phyloP scores from a whole-genome alignment of 1,140 invertebrate genomes.

The Monochamus saltuarius region DNA sequence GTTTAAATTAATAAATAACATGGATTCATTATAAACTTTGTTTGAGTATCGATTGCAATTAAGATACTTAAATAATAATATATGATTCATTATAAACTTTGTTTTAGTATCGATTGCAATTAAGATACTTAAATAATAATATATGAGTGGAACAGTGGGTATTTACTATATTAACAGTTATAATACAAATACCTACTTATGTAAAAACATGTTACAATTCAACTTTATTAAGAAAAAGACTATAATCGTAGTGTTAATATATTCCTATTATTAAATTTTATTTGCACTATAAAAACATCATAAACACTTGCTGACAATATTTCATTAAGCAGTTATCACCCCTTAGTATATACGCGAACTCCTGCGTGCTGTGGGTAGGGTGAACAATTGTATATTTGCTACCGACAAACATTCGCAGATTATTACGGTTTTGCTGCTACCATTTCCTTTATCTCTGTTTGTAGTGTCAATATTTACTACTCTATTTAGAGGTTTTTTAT shows the following conservation, averaged over 20 bases:
- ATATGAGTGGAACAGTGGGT: too few relatives aligned
- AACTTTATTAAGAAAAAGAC: too few relatives aligned
- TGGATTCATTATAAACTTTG: too few relatives aligned
- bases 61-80: too few relatives aligned
- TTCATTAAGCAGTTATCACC: slow-evolving; percentile 39
- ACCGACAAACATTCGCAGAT: slow-evolving; percentile 19
- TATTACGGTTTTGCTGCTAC: slow-evolving; percentile 13
- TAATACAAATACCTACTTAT: too few relatives aligned
- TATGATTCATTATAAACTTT: too few relatives aligned
- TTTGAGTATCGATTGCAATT: too few relatives aligned
- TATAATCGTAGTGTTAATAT: slow-evolving; percentile 27
- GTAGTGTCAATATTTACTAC: slow-evolving; percentile 1
- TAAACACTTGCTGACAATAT: slow-evolving; percentile 41
- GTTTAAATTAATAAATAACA: too few relatives aligned
- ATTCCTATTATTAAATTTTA: slow-evolving; percentile 37
- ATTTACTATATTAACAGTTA: too few relatives aligned
- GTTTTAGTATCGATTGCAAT: too few relatives aligned
- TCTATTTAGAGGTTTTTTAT: slow-evolving; percentile 1
- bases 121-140: too few relatives aligned
- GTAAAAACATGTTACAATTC: too few relatives aligned
- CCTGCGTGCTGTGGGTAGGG: slow-evolving; percentile 21
- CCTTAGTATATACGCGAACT: slow-evolving; percentile 14
- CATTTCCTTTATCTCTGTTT: slow-evolving; percentile 11
- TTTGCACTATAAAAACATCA: slow-evolving; percentile 45
- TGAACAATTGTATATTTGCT: slow-evolving; percentile 16